A percentile compares a stretch with the other conserved stretches of the same genome.
Evolutionary conservation across 2,888 invertebrate genomes (phyloP).

Genomic region (Lepidochitona cinerea): DNA sequence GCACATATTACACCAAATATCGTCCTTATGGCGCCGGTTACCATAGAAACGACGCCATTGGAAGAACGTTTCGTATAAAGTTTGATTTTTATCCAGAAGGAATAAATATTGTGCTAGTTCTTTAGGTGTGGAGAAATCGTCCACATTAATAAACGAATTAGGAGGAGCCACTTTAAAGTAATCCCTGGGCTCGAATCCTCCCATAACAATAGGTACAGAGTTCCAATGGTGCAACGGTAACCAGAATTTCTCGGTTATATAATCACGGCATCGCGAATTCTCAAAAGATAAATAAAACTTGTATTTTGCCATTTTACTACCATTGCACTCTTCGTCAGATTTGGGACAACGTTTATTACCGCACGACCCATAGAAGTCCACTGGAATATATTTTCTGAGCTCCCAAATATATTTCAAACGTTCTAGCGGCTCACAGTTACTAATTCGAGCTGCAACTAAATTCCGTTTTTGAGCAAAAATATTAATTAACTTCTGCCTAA

Average conservation of each 20-base stretch:
- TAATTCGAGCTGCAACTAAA: not conserved
- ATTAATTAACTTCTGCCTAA: not conserved
- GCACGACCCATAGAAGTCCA: slow-evolving; percentile 1
- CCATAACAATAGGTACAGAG: not conserved
- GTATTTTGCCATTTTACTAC: not conserved
- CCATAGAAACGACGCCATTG: not conserved
- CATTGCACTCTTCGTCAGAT: not conserved
- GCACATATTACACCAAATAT: not conserved
- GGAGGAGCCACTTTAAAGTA: not conserved
- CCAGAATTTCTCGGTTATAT: slow-evolving; percentile 8
- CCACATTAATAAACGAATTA: not conserved
- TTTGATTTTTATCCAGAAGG: not conserved
- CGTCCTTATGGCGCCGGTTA: not conserved
- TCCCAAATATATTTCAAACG: not conserved
- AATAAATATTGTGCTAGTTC: not conserved
- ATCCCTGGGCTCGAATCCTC: not conserved
- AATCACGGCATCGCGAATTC: slow-evolving; percentile 1
- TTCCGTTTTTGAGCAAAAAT: not conserved
- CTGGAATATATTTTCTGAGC: not conserved
- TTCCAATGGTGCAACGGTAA: not conserved
- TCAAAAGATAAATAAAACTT: slow-evolving; percentile 4
- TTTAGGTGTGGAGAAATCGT: not conserved
- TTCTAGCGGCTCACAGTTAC: not conserved
- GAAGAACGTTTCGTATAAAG: not conserved
- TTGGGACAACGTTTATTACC: slow-evolving; percentile 2